Evolutionary conservation across 1,140 invertebrate genomes (phyloP), one percentile per base, ranked within the genome.

Genomic region (Drosophila carrolli): DNA sequence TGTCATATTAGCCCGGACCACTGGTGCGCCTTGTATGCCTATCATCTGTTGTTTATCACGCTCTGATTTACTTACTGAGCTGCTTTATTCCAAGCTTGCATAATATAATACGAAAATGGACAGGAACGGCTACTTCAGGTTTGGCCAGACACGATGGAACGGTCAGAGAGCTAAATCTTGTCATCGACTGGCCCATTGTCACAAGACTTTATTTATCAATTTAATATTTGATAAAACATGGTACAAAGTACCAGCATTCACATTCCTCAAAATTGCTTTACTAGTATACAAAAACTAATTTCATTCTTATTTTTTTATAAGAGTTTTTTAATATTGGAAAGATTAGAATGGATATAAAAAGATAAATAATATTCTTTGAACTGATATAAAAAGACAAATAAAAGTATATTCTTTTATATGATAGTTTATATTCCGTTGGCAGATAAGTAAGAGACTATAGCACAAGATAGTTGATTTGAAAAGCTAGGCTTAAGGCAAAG

Each of bases 31-130:
- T 43, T 75, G 13, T 63, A 75, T 38, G 73, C 40, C 74, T 77
- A 70, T 76, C 75, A 32, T 54, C 38, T 66, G 41, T 48, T 67
- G 61, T 75, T 66, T 75, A 65, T 59, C 53, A 51, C 11, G 19
- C 23, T 57, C 37, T 32, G 37, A 65, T 51, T 75, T 55, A 23
- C 56, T 58, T 77, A 40, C 60, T 40, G 38, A 56, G 23, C 54
- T 16, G 40, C 41, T 29, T 67, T 75, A n/a, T 50, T 58, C 23
- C 60, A 46, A 44, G 27, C 38, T 43, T 78, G 75, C 57, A 78
- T 78, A 75, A 78, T 77, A 77, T 77, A 77, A 57, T 62, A 71
- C 65, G 16, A 58, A 77, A 78, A 78, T 71, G 75, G 74, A 38
- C 53, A 55, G 51, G 43, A 66, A 38, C 41, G 32, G 14, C 54